Evolutionary conservation across 2,888 invertebrate genomes (phyloP).

Genomic region (Aporophyla nigra): DNA sequence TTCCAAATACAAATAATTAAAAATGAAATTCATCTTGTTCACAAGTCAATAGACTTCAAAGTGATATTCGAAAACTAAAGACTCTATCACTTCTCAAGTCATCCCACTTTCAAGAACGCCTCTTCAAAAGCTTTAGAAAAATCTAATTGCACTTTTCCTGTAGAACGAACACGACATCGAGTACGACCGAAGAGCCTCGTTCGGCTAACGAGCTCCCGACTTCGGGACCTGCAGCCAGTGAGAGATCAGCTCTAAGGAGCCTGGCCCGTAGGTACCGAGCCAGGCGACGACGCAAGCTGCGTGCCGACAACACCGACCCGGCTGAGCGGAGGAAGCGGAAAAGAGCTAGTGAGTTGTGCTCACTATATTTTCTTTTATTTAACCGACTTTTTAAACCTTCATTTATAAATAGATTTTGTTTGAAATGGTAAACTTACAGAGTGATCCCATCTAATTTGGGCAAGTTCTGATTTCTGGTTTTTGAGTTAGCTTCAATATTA

Average conservation of each 20-base stretch:
- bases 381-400: too few species aligned
- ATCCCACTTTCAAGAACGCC: background rate
- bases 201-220: conserved; percentile 92
- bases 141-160: conserved; percentile 40
- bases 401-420: too few species aligned
- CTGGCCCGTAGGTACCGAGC: conserved; percentile 93
- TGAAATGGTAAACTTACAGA: too few species aligned
- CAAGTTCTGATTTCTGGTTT: too few species aligned
- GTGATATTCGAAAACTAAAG: background rate
- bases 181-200: conserved; percentile 87
- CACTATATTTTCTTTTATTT: background rate
- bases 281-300: conserved; percentile 85
- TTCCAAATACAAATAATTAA: background rate
- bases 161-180: conserved; percentile 79
- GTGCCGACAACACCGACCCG: conserved; percentile 84
- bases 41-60: background rate
- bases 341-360: conserved; percentile 83
- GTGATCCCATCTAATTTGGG: too few species aligned
- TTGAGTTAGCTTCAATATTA: too few species aligned
- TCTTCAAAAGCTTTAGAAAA: conserved; percentile 15
- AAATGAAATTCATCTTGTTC: background rate
- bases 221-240: conserved; percentile 92
- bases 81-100: conserved; percentile 10
- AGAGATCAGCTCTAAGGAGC: conserved; percentile 92
- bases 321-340: conserved; percentile 89